Percentiles rank a stretch among this genome's conserved stretches.
phyloP scores from a whole-genome alignment of 1,140 invertebrate genomes.

The Rhagoletis pomonella region DNA sequence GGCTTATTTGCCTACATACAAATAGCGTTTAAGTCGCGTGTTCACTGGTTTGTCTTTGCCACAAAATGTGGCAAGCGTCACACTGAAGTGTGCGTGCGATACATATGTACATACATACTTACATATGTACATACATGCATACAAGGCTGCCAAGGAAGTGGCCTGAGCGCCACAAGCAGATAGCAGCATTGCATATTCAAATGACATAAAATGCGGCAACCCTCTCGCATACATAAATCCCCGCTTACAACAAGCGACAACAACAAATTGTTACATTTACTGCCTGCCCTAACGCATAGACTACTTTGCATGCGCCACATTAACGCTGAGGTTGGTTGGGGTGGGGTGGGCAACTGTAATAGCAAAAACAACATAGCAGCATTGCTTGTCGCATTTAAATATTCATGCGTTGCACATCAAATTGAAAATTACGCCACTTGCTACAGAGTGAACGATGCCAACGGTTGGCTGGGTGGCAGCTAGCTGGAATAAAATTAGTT shows the following conservation, averaged over 20 bases:
- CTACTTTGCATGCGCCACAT: constrained; percentile 24
- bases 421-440: constrained; percentile 51
- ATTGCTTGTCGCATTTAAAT: constrained; percentile 10
- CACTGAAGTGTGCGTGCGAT: background rate
- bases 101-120: background rate
- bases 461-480: background rate
- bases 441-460: constrained; percentile 13
- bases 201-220: constrained; percentile 13
- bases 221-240: constrained; percentile 46
- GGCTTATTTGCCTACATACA: too few relatives aligned
- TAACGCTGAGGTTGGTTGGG: too few relatives aligned
- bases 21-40: background rate
- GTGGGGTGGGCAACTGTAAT: background rate
- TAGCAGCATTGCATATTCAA: constrained; percentile 25
- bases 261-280: background rate
- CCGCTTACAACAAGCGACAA: background rate
- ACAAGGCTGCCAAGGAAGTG: too few relatives aligned
- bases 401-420: constrained; percentile 48
- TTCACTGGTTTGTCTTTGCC: background rate
- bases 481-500: constrained; percentile 1
- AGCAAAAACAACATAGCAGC: background rate
- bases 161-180: too few relatives aligned
- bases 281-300: background rate
- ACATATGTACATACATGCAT: too few relatives aligned
- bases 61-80: constrained; percentile 38